A percentile compares a stretch with the other conserved stretches of the same genome.
Evolutionary conservation across 1,140 invertebrate genomes (phyloP).

Genomic region (Zaprionus capensis): DNA sequence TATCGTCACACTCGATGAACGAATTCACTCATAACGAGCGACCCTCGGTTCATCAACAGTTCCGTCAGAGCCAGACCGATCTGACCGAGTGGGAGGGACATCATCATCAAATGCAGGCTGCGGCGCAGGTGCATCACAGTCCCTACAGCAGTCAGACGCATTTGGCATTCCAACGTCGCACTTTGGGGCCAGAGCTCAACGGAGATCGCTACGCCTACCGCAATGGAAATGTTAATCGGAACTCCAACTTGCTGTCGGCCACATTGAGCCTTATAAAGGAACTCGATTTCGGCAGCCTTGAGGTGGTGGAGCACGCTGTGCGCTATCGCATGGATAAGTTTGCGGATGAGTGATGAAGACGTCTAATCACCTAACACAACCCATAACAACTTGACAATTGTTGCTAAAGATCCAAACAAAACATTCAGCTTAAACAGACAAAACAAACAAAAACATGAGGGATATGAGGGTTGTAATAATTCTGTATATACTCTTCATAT

Average conservation of each 20-base stretch:
- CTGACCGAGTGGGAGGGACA: constrained; percentile 84
- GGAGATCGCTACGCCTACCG: constrained; percentile 58
- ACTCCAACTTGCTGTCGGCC: constrained; percentile 95
- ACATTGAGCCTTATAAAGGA: constrained; percentile 96
- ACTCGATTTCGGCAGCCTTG: constrained; percentile 94
- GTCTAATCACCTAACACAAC: constrained; percentile 61
- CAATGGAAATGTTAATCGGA: constrained; percentile 84
- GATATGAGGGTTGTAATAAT: no score
- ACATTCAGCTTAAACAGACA: no score
- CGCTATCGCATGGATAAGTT: constrained; percentile 95
- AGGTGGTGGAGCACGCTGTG: constrained; percentile 95
- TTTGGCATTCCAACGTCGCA: constrained; percentile 60
- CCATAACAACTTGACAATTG: constrained; percentile 69
- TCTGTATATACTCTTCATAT: constrained; percentile 10
- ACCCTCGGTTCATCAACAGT: constrained; percentile 58
- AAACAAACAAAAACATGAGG: no score
- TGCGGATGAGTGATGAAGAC: constrained; percentile 85
- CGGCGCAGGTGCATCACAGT: constrained; percentile 66
- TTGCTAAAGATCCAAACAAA: constrained; percentile 25
- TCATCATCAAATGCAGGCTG: constrained; percentile 62
- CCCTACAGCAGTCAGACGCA: constrained; percentile 74
- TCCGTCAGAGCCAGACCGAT: constrained; percentile 83
- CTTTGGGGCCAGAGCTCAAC: constrained; percentile 47
- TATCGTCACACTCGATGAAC: constrained; percentile 84
- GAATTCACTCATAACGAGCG: constrained; percentile 84